Base-by-base conservation (phyloP, 2,113 vertebrate genomes). In the Dissostichus mawsoni region DNA sequence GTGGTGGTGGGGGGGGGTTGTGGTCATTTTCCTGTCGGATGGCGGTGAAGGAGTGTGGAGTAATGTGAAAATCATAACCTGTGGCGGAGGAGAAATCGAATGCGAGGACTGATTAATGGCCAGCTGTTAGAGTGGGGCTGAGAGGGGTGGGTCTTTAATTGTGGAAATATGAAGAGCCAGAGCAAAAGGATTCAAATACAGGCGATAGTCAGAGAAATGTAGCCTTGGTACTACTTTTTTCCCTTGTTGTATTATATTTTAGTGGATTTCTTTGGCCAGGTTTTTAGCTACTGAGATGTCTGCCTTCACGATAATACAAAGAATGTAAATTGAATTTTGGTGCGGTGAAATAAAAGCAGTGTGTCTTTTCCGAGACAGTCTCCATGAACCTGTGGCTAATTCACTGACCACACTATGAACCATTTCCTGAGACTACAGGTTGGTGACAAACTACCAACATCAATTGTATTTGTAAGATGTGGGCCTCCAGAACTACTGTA, bases 21-120 rank as follows among this genome's bases (percentile, higher is more conserved):
- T 78, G 87, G 89, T 89, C 81, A 90, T 78, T 83, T 83, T 83
- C 72, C 76, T 67, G 63, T 72, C 3, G 72, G 78, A 65, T 50
- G 75, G 81, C 23, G 16, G 77, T 25, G 55, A 77, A 76, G 20
- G 81, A 83, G 81, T 33, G 47, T 58, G 64, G 67, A 84, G 80
- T 75, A 85, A 92, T 91, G 87, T 78, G 78, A 83, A 92, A 93
- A 92, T 89, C 82, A 89, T 87, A 91, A 92, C 83, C 89, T 88
- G 89, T 82, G 88, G 87, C 69, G 25, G 76, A 84, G 74, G 73
- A 80, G 79, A 85, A 90, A 90, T 92, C 8, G 72, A 89, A 85
- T 72, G 56, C 47, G 4, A 64, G 78, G 72, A 55, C 84, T 92
- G 87, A 90, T 91, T 92, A 88, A 92, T 90, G 89, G 67, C 74